Evolutionary conservation across 2,113 vertebrate species (phyloP), one percentile per base, ranked within the genome.

Genomic region (Pleuronectes platessa): DNA sequence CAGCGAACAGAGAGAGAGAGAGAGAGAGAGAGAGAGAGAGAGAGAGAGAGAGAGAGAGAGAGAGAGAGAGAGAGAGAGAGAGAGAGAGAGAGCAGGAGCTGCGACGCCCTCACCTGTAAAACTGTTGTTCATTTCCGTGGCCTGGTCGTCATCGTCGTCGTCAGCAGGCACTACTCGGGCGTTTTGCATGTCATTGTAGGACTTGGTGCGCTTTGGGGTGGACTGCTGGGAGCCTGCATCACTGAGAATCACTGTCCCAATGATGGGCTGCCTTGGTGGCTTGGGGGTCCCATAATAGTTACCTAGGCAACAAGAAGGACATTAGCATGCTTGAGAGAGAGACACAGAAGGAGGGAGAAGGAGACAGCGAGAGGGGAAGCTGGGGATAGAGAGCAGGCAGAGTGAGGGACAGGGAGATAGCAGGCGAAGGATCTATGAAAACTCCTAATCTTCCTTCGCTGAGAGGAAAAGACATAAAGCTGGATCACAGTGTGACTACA

Each of bases 261-360:
- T 94, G 96, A 95, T 90, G 94, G 97, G 95, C 92, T 98, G 97
- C 96, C 95, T 96, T 72, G 96, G 97, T 93, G 97, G 97, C 93
- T 98, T 98, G 94, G 97, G 97, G 70, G 97, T 98, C 95, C 98
- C 98, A 97, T 99, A 98, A 96, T 98, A 99, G 97, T 98, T 99
- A 96, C 98, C 98, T 99, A 97, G 96, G 95, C 92, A 95, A 97
- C 94, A 92, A 94, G 94, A 92, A 94, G 91, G 81, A 95, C 93
- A 97, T 97, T 96, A 96, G 94, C 94, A 97, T 96, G 93, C 94
- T 92, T 94, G 74, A 90, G 81, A 88, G 79, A 79, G 76, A 81
- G 67, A 63, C 62, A 68, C 85, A 69, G 82, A 81, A 73, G 45
- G 74, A 76, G 78, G 76, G 68, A 31, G 82, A 79, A 72, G 51